Evolutionary conservation across 2,888 invertebrate genomes (phyloP).

Genomic region (Sesia apiformis): DNA sequence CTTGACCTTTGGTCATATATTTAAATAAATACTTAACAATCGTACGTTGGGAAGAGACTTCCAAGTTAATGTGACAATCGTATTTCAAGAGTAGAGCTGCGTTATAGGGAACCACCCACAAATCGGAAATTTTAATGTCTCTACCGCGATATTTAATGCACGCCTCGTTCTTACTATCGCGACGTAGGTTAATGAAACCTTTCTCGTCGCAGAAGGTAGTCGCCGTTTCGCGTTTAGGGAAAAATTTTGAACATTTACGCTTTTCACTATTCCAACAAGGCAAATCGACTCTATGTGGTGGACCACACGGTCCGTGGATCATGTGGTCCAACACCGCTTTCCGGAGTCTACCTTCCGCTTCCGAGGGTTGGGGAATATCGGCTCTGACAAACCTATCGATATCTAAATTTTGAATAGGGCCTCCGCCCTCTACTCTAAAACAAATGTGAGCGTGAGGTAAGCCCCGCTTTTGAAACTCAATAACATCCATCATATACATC

Average conservation of each 20-base stretch:
- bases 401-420: slow-evolving; percentile 3
- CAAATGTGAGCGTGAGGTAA: slow-evolving; percentile 3
- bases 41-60: slow-evolving; percentile 1
- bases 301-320: slow-evolving; percentile 9
- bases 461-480: slow-evolving; percentile 7
- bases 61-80: slow-evolving; percentile 4
- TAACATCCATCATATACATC: slow-evolving; percentile 4
- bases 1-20: slow-evolving; percentile 5
- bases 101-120: slow-evolving; percentile 8
- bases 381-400: slow-evolving; percentile 5
- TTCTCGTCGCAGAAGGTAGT: slow-evolving; percentile 3
- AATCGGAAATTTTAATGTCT: slow-evolving; percentile 1
- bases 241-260: not conserved
- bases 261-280: not conserved
- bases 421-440: slow-evolving; percentile 2
- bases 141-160: not conserved
- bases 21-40: slow-evolving; percentile 6
- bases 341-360: not conserved
- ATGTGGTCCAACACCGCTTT: slow-evolving; percentile 5
- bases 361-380: not conserved
- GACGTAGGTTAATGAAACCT: slow-evolving; percentile 6
- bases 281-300: slow-evolving; percentile 2
- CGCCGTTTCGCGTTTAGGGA: slow-evolving; percentile 1
- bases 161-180: not conserved
- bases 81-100: slow-evolving; percentile 6